phyloP scores from a whole-genome alignment of 2,888 invertebrate species.

The Malacosoma neustria region DNA sequence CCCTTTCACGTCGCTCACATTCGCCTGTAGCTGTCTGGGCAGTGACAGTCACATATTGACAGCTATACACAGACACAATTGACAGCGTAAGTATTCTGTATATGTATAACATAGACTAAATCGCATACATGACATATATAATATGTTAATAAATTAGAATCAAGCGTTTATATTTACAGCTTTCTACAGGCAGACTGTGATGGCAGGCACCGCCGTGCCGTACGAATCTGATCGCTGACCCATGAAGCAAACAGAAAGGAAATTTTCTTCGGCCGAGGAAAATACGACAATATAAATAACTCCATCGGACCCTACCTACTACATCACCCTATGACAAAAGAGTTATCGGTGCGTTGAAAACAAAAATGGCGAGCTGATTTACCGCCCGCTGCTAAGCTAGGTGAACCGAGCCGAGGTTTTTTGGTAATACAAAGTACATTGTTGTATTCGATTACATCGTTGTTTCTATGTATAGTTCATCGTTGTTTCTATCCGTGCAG shows the following conservation, averaged over 20 bases:
- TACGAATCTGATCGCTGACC: slow-evolving; percentile 70
- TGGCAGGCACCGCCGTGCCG: slow-evolving; percentile 41
- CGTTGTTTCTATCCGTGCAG: too few species aligned
- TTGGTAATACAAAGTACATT: background rate
- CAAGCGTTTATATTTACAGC: too few species aligned
- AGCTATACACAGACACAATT: too few species aligned
- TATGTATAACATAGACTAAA: too few species aligned
- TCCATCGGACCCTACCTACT: slow-evolving; percentile 66
- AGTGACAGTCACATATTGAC: too few species aligned
- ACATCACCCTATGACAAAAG: slow-evolving; percentile 75
- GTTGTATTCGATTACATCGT: too few species aligned
- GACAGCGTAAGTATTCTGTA: too few species aligned
- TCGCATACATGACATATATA: too few species aligned
- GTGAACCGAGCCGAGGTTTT: slow-evolving; percentile 10
- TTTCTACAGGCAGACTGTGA: background rate
- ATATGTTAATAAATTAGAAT: too few species aligned
- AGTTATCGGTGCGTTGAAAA: slow-evolving; percentile 76
- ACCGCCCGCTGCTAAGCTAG: slow-evolving; percentile 28
- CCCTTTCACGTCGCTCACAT: too few species aligned
- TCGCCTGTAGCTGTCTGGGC: too few species aligned
- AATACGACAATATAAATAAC: slow-evolving; percentile 74
- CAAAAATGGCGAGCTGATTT: slow-evolving; percentile 73
- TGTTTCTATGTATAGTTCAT: too few species aligned
- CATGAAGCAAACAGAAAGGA: slow-evolving; percentile 73
- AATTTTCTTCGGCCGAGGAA: slow-evolving; percentile 69